Evolutionary conservation across 1,140 invertebrate species (phyloP), one percentile per base, ranked within the genome.

Genomic region (Drosophila grimshawi): DNA sequence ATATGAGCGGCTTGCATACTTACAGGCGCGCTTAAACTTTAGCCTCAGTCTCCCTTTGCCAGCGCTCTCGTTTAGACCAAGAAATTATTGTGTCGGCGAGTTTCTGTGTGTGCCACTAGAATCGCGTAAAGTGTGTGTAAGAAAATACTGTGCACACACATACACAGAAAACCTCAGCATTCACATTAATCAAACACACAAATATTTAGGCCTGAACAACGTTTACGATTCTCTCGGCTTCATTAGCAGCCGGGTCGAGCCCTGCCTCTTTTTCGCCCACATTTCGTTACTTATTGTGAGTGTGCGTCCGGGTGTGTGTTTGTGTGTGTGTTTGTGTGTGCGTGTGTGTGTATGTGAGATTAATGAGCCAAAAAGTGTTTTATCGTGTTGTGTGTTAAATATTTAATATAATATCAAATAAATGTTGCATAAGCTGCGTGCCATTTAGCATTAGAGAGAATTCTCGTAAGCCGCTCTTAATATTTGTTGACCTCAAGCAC

Each of bases 331-430:
- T 45, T 32, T 52, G 39, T 57, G 6, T 8, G 52, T 52, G 45
- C 46, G 53, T 27, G 5, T 64, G 46, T 71, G 55, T 55, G 72
- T 70, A 56, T 33, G 62, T 63, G 63, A 74, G 85, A 83, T 85
- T 89, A 88, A 88, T 88, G 85, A 88, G 85, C 80, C 73, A 78
- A 85, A 88, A 88, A 88, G 85, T 88, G 83, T 88, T 88, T 88
- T 88, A 88, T 89, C 80, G 85, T 88, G 83, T 88, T 81, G 80
- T 88, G 77, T 69, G 73, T 83, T 86, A 83, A 88, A 88, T 88
- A 88, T 88, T 88, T 88, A 83, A 89, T 82, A 88, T 80, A 83
- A 83, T 86, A 81, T 88, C 68, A 77, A 72, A 88, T 88, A 83
- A 88, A 88, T 88, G 77, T 88, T 88, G 80, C 83, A 88, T 88